phyloP scores from a whole-genome alignment of 2,113 vertebrate species.

The Apodemus sylvaticus region DNA sequence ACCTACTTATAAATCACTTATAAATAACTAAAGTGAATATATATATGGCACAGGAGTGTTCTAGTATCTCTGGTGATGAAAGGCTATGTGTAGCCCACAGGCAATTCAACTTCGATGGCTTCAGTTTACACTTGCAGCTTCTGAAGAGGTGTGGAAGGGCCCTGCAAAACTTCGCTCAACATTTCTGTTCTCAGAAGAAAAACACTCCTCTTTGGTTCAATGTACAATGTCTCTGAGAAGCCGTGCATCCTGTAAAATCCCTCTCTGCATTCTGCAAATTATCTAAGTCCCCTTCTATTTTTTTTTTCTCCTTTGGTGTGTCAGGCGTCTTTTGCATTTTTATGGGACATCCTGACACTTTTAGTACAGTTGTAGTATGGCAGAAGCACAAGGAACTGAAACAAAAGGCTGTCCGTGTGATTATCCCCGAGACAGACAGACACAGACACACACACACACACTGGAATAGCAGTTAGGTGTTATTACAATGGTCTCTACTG shows the following conservation, averaged over 20 bases:
- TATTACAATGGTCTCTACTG: neutral
- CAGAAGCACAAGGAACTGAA: slow-evolving; percentile 64
- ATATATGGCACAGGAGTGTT: neutral
- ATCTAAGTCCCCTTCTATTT: neutral
- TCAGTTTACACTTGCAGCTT: neutral
- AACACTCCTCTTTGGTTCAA: neutral
- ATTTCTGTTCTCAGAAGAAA: neutral
- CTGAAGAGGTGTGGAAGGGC: slow-evolving; percentile 10
- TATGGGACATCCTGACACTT: slow-evolving; percentile 30
- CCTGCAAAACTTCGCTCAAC: slow-evolving; percentile 2
- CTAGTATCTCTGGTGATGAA: neutral
- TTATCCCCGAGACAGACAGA: neutral
- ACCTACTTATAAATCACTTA: neutral
- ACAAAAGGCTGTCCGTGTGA: slow-evolving; percentile 16
- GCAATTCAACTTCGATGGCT: neutral
- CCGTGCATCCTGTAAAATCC: neutral
- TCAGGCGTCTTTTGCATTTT: slow-evolving; percentile 42
- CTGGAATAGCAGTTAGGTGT: neutral
- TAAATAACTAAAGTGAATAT: neutral
- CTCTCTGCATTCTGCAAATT: slow-evolving; percentile 1
- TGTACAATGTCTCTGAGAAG: slow-evolving; percentile 29
- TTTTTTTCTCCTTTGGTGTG: neutral
- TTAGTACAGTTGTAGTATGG: neutral
- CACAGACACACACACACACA: neutral
- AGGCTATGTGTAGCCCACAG: neutral